Evolutionary conservation across 2,113 vertebrate genomes (phyloP).

Genomic region (Scalopus aquaticus): DNA sequence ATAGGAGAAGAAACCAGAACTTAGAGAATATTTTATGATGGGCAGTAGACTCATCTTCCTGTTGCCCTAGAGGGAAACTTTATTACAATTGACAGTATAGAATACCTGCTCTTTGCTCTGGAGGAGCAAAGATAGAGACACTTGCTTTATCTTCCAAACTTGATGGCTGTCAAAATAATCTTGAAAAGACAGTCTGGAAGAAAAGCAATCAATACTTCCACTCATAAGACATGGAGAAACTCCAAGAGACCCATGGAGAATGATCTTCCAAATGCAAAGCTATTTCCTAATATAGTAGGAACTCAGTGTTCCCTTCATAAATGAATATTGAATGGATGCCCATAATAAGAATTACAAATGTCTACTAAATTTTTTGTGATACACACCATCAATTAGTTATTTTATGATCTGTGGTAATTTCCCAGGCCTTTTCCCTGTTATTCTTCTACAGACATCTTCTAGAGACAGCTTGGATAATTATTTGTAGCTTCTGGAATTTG

Average conservation of each 20-base stretch:
- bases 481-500: not conserved
- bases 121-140: not conserved
- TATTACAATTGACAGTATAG: not conserved
- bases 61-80: not conserved
- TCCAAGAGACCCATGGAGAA: not conserved
- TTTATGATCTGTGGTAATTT: not conserved
- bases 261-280: not conserved
- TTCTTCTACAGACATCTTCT: not conserved
- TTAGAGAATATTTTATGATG: not conserved
- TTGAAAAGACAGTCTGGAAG: not conserved
- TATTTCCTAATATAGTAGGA: not conserved
- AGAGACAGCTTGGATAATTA: not conserved
- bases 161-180: not conserved
- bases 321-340: not conserved
- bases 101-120: not conserved
- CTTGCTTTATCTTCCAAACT: not conserved
- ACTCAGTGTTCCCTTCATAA: not conserved
- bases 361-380: not conserved
- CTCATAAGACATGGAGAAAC: not conserved
- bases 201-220: not conserved
- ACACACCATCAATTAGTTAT: not conserved
- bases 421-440: not conserved
- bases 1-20: not conserved
- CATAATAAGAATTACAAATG: not conserved
- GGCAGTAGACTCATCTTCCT: not conserved